A percentile compares a stretch with the other conserved stretches of the same genome.
These are phyloP conservation scores for Drosophila ficusphila DNA, from an alignment of 1,140 invertebrate genomes.

Conservation along the genomic window DNA sequence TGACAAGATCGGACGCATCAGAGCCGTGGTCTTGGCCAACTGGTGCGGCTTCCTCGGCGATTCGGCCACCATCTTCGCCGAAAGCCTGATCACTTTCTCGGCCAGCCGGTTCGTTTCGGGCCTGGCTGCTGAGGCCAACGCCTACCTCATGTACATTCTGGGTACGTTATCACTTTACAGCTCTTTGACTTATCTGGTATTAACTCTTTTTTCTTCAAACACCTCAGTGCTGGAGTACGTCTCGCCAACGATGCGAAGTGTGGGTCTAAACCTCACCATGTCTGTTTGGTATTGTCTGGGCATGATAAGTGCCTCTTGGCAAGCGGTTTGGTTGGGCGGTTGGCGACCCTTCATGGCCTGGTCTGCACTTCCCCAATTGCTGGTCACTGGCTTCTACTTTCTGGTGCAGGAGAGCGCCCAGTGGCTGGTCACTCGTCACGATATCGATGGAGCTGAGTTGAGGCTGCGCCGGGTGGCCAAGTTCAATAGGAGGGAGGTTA, in stretches of 20 bases:
- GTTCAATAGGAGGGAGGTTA: constrained; percentile 85
- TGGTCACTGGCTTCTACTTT: constrained; percentile 84
- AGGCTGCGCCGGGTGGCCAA: constrained; percentile 85
- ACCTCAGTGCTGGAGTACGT: constrained; percentile 86
- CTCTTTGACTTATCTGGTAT: neutral
- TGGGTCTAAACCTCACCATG: constrained; percentile 86
- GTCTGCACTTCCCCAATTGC: constrained; percentile 84
- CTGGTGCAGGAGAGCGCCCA: constrained; percentile 87
- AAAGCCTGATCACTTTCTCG: constrained; percentile 83
- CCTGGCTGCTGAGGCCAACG: constrained; percentile 86
- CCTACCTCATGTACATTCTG: constrained; percentile 87
- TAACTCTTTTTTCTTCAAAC: constrained; percentile 47
- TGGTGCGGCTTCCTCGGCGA: constrained; percentile 85
- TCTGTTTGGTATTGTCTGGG: constrained; percentile 86
- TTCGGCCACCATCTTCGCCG: constrained; percentile 84
- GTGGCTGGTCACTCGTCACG: constrained; percentile 87
- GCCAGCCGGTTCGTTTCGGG: constrained; percentile 85
- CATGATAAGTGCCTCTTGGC: constrained; percentile 85
- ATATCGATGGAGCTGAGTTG: constrained; percentile 85
- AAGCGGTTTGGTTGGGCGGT: constrained; percentile 84
- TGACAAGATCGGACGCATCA: constrained; percentile 86
- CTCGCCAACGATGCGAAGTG: constrained; percentile 85
- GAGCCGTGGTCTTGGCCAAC: constrained; percentile 85
- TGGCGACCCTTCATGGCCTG: constrained; percentile 85
- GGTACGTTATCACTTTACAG: constrained; percentile 66